A percentile compares a stretch with the other conserved stretches of the same genome.
Evolutionary conservation across 1,140 invertebrate species (phyloP).

Genomic region (Aethina tumida): DNA sequence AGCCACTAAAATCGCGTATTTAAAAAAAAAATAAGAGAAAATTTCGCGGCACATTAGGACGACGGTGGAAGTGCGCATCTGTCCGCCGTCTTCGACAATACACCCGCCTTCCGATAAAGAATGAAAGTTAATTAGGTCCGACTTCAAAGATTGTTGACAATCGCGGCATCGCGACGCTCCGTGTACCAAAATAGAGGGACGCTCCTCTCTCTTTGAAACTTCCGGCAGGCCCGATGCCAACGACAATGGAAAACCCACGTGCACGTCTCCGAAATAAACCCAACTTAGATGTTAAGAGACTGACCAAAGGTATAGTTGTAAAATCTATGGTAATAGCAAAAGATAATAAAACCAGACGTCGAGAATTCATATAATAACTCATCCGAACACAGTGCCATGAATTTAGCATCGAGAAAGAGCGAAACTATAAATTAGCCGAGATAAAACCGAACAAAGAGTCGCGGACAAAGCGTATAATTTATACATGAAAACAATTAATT

Average conservation of each 20-base stretch:
- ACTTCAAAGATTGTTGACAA: constrained; percentile 24
- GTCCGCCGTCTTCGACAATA: too few relatives aligned
- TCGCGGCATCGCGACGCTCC: constrained; percentile 15
- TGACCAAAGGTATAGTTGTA: background rate
- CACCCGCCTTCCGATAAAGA: constrained; percentile 9
- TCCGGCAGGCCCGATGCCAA: constrained; percentile 24
- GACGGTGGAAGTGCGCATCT: too few relatives aligned
- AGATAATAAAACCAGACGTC: background rate
- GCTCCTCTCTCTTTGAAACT: constrained; percentile 12
- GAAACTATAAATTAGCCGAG: too few relatives aligned
- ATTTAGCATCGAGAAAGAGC: too few relatives aligned
- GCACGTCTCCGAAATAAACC: constrained; percentile 5
- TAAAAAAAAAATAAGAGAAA: too few relatives aligned
- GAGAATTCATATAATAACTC: background rate
- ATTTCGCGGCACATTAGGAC: too few relatives aligned
- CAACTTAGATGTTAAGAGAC: constrained; percentile 4
- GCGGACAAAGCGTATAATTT: too few relatives aligned
- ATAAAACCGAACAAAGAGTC: too few relatives aligned
- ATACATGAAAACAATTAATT: too few relatives aligned
- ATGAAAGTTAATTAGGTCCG: constrained; percentile 19
- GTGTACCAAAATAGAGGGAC: too few relatives aligned
- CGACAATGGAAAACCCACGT: constrained; percentile 26
- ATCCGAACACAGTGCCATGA: background rate
- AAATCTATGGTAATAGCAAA: background rate
- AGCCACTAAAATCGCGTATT: too few relatives aligned